Evolutionary conservation across 2,888 invertebrate genomes (phyloP).

Genomic region (Philonicus albiceps): DNA sequence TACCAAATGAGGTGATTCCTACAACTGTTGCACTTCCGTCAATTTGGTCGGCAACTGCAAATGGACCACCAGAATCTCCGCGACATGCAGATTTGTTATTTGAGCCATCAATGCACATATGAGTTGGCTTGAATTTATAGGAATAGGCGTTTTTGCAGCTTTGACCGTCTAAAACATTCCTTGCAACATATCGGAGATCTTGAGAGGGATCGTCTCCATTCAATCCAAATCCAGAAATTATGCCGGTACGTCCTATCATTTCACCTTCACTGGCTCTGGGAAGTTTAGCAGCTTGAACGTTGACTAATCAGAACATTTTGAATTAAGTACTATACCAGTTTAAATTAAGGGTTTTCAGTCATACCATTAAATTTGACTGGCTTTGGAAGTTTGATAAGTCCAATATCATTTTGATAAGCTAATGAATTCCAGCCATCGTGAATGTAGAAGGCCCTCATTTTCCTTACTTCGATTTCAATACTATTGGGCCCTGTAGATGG

Average conservation of each 20-base stretch:
- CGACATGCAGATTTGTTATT: conserved; percentile 56
- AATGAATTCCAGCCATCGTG: conserved; percentile 60
- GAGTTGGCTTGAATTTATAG: background rate
- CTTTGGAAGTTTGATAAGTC: conserved; percentile 57
- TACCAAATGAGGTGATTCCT: conserved; percentile 42
- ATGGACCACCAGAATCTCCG: conserved; percentile 54
- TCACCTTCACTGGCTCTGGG: background rate
- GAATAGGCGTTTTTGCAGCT: background rate
- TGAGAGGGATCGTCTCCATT: background rate
- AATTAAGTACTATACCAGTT: background rate
- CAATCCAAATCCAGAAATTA: background rate
- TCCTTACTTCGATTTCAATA: conserved; percentile 12
- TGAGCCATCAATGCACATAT: conserved; percentile 56
- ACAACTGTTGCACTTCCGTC: background rate
- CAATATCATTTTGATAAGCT: conserved; percentile 60
- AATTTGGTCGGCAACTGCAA: background rate
- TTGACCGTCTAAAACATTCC: background rate
- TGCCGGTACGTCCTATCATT: background rate
- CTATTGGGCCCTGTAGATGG: background rate
- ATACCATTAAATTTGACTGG: conserved; percentile 58
- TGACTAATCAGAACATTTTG: background rate
- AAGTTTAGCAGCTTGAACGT: background rate
- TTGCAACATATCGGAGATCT: background rate
- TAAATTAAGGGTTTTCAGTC: background rate
- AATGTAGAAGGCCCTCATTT: conserved; percentile 54